A percentile compares a stretch with the other conserved stretches of the same genome.
Conservation (phyloP, 2,888 invertebrate genomes). For the Cylindroiulus punctatus region DNA sequence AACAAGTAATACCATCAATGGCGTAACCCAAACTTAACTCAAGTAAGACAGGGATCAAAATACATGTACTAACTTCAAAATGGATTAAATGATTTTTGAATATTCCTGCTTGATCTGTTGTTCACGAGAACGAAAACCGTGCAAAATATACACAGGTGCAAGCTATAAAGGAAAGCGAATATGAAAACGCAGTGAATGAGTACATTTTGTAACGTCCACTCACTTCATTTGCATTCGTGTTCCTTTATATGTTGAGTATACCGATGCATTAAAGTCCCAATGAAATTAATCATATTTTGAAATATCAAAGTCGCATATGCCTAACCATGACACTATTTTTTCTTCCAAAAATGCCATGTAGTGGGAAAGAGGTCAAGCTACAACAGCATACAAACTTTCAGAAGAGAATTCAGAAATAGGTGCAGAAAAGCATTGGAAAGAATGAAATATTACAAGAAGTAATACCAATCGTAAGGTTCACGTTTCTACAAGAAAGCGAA, state of each 20-base stretch:
- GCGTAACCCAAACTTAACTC: background rate
- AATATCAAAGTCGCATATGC: background rate
- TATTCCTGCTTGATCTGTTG: background rate
- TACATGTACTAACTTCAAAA: background rate
- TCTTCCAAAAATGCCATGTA: background rate
- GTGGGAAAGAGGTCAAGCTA: background rate
- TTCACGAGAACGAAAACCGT: background rate
- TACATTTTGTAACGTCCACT: background rate
- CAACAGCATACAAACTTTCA: background rate
- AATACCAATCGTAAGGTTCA: background rate
- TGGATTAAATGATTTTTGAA: background rate
- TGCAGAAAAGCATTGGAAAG: background rate
- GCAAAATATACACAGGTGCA: conserved; percentile 5
- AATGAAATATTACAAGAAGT: background rate
- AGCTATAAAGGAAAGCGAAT: background rate
- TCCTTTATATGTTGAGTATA: background rate
- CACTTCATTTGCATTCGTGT: background rate
- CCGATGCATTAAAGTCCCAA: background rate
- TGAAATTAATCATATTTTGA: background rate
- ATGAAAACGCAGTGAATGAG: background rate
- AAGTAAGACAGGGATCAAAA: background rate
- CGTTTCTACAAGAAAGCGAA: background rate
- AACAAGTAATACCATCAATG: background rate
- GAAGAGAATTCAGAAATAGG: background rate
- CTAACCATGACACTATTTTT: background rate